Conservation (phyloP, 2,113 vertebrate genomes). For the Pituophis catenifer region DNA sequence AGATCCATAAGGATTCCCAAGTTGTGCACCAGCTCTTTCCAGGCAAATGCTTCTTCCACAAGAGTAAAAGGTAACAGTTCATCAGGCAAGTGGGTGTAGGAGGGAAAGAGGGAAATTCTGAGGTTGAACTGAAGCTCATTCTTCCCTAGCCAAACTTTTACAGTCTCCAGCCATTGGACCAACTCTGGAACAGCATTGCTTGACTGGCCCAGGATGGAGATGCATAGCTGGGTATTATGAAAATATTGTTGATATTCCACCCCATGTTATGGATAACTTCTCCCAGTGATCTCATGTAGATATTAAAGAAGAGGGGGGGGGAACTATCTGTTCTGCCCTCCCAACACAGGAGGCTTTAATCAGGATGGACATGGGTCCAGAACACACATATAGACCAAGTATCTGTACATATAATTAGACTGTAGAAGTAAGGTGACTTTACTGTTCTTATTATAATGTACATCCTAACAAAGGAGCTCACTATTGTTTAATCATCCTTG, state of each 20-base stretch:
- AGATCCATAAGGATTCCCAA: too few relatives aligned
- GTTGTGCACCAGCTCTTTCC: too few relatives aligned
- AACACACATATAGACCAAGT: not conserved
- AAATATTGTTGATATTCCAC: not conserved
- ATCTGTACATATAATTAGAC: not conserved
- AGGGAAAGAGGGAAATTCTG: not conserved
- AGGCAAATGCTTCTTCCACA: too few relatives aligned
- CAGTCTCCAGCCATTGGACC: not conserved
- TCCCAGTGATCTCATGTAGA: not conserved
- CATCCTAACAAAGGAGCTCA: not conserved
- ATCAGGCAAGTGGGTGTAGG: too few relatives aligned
- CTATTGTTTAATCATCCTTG: not conserved
- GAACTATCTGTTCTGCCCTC: not conserved
- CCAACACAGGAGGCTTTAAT: not conserved
- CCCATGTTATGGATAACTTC: not conserved
- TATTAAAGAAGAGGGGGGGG: not conserved
- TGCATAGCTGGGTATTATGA: not conserved
- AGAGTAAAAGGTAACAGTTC: too few relatives aligned
- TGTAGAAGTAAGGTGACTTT: not conserved
- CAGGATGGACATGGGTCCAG: not conserved
- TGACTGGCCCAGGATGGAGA: not conserved
- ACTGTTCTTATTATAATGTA: not conserved
- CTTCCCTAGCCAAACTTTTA: not conserved
- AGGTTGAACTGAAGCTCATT: not conserved
- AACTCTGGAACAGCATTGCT: not conserved